Conservation (phyloP, 2,888 invertebrate species). For the Xestia c-nigrum region DNA sequence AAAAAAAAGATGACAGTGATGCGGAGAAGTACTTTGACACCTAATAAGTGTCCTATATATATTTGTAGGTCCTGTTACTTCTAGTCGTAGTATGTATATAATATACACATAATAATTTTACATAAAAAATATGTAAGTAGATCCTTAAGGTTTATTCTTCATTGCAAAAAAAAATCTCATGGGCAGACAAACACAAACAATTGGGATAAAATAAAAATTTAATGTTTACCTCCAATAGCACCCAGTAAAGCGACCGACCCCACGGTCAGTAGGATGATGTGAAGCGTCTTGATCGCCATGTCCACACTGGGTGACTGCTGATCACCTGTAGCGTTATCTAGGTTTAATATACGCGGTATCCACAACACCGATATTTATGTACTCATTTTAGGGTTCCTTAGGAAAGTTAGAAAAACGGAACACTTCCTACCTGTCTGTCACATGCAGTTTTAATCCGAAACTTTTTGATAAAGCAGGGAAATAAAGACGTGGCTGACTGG, state of each 20-base stretch:
- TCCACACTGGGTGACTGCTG: conserved; percentile 32
- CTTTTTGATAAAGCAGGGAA: neutral
- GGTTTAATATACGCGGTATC: conserved; percentile 33
- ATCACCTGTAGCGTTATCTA: conserved; percentile 31
- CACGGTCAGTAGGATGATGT: conserved; percentile 69
- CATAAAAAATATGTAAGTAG: too few species aligned
- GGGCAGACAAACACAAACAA: neutral
- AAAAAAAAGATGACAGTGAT: neutral
- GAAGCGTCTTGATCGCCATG: conserved; percentile 71
- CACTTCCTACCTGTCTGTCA: too few species aligned
- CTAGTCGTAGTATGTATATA: too few species aligned
- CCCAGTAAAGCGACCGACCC: conserved; percentile 75
- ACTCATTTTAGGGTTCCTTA: conserved; percentile 18
- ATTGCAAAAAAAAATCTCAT: neutral
- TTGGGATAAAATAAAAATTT: neutral
- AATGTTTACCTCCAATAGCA: conserved; percentile 76
- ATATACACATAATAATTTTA: too few species aligned
- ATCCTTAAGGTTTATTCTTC: neutral
- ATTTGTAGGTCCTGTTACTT: too few species aligned
- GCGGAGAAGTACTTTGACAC: too few species aligned
- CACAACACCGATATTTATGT: conserved; percentile 7
- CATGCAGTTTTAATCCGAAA: neutral
- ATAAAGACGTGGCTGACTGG: neutral
- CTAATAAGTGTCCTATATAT: too few species aligned
- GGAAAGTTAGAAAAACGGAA: conserved; percentile 20